A percentile compares a stretch with the other conserved stretches of the same genome.
Conservation (phyloP, 2,888 invertebrate genomes). For the Entomobrya multifasciata region DNA sequence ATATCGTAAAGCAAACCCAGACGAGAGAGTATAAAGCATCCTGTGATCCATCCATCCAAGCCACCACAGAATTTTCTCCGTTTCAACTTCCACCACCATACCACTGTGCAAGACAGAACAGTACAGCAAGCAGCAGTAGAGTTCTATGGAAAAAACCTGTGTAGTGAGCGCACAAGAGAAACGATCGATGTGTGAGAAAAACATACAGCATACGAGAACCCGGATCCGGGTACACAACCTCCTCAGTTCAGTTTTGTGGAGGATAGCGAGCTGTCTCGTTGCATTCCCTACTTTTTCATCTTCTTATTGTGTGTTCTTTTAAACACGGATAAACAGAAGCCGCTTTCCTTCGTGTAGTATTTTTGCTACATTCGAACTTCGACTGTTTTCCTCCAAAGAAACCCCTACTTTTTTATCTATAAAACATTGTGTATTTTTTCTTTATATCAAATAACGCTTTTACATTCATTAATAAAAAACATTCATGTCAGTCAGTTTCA, state of each 20-base stretch:
- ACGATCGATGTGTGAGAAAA: constrained; percentile 42
- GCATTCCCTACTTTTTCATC: constrained; percentile 20
- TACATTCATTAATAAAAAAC: constrained; percentile 20
- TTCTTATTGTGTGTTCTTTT: neutral
- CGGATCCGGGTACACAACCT: constrained; percentile 45
- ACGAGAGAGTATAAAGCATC: constrained; percentile 2
- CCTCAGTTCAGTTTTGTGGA: constrained; percentile 38
- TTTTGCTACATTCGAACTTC: neutral
- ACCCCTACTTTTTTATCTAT: neutral
- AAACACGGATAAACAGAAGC: neutral
- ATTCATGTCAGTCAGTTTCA: neutral
- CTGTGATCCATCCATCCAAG: neutral
- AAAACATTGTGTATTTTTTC: neutral
- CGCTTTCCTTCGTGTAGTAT: too few relatives aligned
- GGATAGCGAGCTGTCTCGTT: constrained; percentile 30
- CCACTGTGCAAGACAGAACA: neutral
- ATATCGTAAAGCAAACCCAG: constrained; percentile 8
- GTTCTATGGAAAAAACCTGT: neutral
- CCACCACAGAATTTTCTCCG: constrained; percentile 3
- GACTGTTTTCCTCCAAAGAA: neutral
- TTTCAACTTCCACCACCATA: neutral
- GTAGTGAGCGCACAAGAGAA: neutral
- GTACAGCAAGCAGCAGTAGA: neutral
- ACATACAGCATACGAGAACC: constrained; percentile 2
- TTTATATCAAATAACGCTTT: neutral